Evolutionary conservation across 23 tunicate species (phyloP), one percentile per base, ranked within the genome.

Genomic region (Botrylloides violaceus): DNA sequence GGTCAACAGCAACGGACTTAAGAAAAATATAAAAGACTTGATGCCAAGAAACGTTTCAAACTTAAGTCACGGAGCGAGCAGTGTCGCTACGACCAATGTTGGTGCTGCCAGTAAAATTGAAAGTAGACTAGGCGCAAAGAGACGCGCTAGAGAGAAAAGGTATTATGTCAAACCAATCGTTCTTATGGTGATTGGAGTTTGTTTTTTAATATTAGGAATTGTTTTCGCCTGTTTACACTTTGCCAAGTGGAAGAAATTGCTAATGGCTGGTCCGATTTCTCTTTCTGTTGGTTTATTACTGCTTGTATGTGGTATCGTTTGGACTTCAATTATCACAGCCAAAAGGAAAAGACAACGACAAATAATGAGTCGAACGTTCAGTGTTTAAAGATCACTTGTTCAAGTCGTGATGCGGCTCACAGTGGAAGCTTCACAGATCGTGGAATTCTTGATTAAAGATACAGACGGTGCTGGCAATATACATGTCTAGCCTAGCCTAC

Each of bases 101-200:
- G 70, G 94, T 34, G 84, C 62, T 20, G 76, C 83, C 2, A 79
- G 76, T 4, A 79, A 75, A 66, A 66, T 79, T 58, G 81, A 74
- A 27, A 79, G 77, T 56, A 80, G 57, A 35, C 57, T 59, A 24
- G 81, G 43, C 26, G 65, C 30, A 15, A 71, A 36, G 18, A 47
- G 39, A 1, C 31, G 38, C 36, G 65, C 49, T 22, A 64, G 58
- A 7, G 48, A 49, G 29, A 63, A 64, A 55, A 80, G 70, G 65
- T 85, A 87, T 34, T 87, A 87, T 58, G 77, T 74, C 35, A 87
- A 87, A 81, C 86, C 95, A 3, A 81, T 87, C 31, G 82, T 74
- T 24, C 62, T 87, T 6, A 81, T 87, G 95, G 76, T 61, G 34
- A 62, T 71, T 3, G 95, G 95, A 12, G 95, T 86, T 3, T 22